These are phyloP conservation scores for Cebus imitator DNA, from an alignment of 2,113 vertebrate genomes.

Conservation along the genomic window DNA sequence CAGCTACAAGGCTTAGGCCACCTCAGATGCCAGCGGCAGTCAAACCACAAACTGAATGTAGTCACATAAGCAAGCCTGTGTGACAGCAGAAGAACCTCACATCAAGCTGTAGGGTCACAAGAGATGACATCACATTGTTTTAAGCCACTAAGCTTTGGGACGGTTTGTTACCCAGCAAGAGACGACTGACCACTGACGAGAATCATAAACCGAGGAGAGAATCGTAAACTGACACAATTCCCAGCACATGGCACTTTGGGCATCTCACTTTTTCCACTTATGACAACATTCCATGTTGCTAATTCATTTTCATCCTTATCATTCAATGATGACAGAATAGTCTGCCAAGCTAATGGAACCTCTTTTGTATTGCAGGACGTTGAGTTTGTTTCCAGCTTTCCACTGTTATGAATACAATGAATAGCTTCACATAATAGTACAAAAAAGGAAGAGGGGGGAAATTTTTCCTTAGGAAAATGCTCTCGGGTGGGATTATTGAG, in stretches of 20 bases:
- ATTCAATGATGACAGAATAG: not conserved
- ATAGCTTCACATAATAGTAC: not conserved
- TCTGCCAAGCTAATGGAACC: not conserved
- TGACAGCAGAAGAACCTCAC: not conserved
- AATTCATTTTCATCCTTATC: not conserved
- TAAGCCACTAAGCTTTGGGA: not conserved
- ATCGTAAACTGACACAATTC: not conserved
- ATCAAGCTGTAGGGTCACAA: not conserved
- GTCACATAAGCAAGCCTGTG: not conserved
- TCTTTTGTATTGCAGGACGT: not conserved
- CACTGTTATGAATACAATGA: slow-evolving; percentile 29
- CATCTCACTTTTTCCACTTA: not conserved
- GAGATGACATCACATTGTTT: not conserved
- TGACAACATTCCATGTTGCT: not conserved
- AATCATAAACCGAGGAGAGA: not conserved
- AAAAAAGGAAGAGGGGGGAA: not conserved
- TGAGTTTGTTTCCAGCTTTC: slow-evolving; percentile 48
- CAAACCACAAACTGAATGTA: not conserved
- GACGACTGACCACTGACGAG: not conserved
- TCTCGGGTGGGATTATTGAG: not conserved
- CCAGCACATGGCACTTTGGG: not conserved
- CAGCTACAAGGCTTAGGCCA: not conserved
- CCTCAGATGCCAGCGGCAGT: not conserved
- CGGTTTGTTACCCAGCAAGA: not conserved
- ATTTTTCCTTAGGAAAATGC: slow-evolving; percentile 63